These are phyloP conservation scores for Lamproptera curius DNA, from an alignment of 2,888 invertebrate species.

Conservation along the genomic window DNA sequence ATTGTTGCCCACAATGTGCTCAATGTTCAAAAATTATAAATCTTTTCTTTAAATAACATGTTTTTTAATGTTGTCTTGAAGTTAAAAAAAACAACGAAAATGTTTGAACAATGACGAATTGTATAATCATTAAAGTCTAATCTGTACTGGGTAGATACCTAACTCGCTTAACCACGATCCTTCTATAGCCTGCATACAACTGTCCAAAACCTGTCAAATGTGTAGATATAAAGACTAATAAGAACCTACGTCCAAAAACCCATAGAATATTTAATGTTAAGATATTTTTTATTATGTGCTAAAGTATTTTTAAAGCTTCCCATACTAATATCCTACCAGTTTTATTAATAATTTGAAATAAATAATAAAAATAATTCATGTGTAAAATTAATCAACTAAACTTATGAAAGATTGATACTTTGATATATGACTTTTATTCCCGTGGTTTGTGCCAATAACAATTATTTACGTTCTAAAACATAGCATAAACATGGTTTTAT, in stretches of 20 bases:
- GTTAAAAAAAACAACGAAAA: slow-evolving; percentile 4
- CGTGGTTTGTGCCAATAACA: too few relatives aligned
- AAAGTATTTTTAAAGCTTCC: too few relatives aligned
- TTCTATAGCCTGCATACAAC: slow-evolving; percentile 22
- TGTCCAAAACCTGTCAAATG: slow-evolving; percentile 16
- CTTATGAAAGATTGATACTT: too few relatives aligned
- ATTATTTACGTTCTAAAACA: too few relatives aligned
- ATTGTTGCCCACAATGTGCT: slow-evolving; percentile 19
- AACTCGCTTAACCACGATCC: slow-evolving; percentile 14
- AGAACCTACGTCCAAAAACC: neutral
- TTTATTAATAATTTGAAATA: too few relatives aligned
- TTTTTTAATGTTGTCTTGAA: neutral
- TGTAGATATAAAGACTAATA: neutral
- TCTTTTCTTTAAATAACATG: neutral
- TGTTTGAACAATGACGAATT: slow-evolving; percentile 29
- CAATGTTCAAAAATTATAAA: neutral
- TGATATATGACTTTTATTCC: too few relatives aligned
- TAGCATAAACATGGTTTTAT: too few relatives aligned
- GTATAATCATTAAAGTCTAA: slow-evolving; percentile 21
- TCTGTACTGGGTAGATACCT: slow-evolving; percentile 2
- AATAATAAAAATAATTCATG: too few relatives aligned
- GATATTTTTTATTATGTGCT: neutral
- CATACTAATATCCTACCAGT: too few relatives aligned
- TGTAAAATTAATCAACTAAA: too few relatives aligned
- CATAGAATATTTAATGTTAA: neutral